Base-by-base conservation (phyloP, 1,140 invertebrate genomes). In the Apocrypta bakeri region DNA sequence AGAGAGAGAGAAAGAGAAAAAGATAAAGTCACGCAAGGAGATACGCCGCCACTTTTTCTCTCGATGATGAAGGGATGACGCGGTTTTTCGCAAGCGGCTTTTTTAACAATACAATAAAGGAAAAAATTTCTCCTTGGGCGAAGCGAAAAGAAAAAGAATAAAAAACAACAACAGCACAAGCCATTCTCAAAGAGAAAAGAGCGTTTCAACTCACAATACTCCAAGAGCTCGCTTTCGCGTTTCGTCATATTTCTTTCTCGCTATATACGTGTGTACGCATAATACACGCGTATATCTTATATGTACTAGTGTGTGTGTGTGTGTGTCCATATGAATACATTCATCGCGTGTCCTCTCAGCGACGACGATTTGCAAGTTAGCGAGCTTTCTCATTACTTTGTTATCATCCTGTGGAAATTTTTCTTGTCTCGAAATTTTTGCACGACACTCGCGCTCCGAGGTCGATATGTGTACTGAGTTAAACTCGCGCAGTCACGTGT, bases 11-110 rank as follows among this genome's bases (percentile, higher is more conserved):
- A 12, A 3, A 61, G n/a, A 61, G 27, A 3, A 11, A 66, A 25
- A 66, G 63, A 66, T 66, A 66, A 29, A 56, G 48, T 56, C 48
- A 21, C 33, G 33, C 33, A 9, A 37, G 17, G 48, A 56, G 17
- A 56, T 56, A 66, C 63, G 63, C 63, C 14, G 48, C 63, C 63
- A 2, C 12, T 66, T 66, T 66, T 66, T 66, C 63, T 29, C n/a
- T n/a, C 63, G 2, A 11, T 25, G 63, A 66, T 66, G 25, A 66
- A 17, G 63, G 27, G 63, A 66, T 29, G 63, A 37, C 24, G 63
- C 25, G 63, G n/a, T 63, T 42, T 14, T 42, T 42, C 40, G 40
- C 48, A 17, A n/a, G 48, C 48, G 17, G 48, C 48, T 56, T 56
- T 56, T n/a, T 6, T 56, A n/a, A 56, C 21, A 37, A 37, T 37